Base-by-base conservation (phyloP, 2,797 vertebrate genomes). In the Coreius guichenoti region DNA sequence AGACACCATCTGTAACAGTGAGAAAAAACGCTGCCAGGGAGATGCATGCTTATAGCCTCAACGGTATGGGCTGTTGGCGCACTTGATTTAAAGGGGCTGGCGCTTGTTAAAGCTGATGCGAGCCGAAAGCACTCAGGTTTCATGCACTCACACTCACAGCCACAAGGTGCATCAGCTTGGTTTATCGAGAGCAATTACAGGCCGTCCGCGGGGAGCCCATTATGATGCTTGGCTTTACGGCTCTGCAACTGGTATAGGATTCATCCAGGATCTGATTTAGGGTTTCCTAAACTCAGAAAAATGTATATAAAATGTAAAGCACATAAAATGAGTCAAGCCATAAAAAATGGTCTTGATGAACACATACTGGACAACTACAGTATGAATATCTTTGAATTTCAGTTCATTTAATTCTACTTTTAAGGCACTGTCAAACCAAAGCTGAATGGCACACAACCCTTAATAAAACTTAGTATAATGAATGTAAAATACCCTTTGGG, bases 181-280 rank as follows among this genome's bases (percentile, higher is more conserved):
- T 78, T 86, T 86, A 86, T 70, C 0, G 65, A 82, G 54, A 73
- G 76, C 80, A 69, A 87, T 85, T 87, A 86, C 54, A 58, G 75
- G 19, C 80, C 3, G 16, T 76, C 80, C 68, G 45, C 39, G 21
- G 54, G 88, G 80, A 75, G 49, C 82, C 73, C 67, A 84, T 86
- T 87, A 81, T 77, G 5, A 69, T 2, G 11, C 45, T 47, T 76
- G 47, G 49, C 39, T 54, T 73, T 63, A 33, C 63, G 83, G 86
- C 85, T 88, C 87, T 36, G 19, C 73, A 80, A 86, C 58, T 31
- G 5, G 21, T 56, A 63, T 43, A 19, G 49, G 47, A 54, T 39
- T 13, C 79, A 39, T 69, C 65, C 31, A 69, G 79, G 31, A 69
- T 56, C 65, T 26, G 23, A 70, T 69, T 51, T 54, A 70, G 65